Evolutionary conservation across 2,888 invertebrate genomes (phyloP).

Genomic region (Azorinus chamasolen): DNA sequence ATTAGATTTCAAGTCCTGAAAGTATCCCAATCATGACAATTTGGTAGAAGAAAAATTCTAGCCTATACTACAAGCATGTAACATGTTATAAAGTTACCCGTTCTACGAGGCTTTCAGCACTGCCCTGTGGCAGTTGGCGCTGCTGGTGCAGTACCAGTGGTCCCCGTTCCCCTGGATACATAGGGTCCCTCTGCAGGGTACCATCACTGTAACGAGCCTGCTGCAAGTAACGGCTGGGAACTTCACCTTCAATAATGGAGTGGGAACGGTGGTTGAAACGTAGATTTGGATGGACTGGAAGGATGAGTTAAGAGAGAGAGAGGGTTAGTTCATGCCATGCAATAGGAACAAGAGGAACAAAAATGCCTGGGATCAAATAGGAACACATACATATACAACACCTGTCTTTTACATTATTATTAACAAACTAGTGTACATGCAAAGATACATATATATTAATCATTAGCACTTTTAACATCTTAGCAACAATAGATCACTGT

Average conservation of each 20-base stretch:
- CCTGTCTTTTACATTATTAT: too few species aligned
- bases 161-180: conserved; percentile 58
- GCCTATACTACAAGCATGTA: too few species aligned
- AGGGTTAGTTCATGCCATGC: conserved; percentile 15
- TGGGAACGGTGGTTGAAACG: conserved; percentile 68
- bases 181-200: conserved; percentile 42
- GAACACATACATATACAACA: too few species aligned
- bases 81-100: too few species aligned
- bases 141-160: conserved; percentile 73
- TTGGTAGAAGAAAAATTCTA: too few species aligned
- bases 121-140: conserved; percentile 88
- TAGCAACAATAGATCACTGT: too few species aligned
- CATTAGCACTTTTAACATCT: too few species aligned
- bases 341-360: not conserved
- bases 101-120: conserved; percentile 98
- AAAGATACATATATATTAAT: too few species aligned
- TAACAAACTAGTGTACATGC: too few species aligned
- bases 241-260: conserved; percentile 74
- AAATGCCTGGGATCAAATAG: too few species aligned
- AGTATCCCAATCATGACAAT: too few species aligned
- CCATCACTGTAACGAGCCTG: conserved; percentile 72
- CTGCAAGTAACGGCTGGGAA: conserved; percentile 44
- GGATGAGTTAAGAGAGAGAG: not conserved
- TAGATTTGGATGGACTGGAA: conserved; percentile 62
- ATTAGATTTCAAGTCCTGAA: too few species aligned